These are phyloP conservation scores for Muscicapa adusta DNA, from an alignment of 2,113 vertebrate species.

Conservation along the genomic window DNA sequence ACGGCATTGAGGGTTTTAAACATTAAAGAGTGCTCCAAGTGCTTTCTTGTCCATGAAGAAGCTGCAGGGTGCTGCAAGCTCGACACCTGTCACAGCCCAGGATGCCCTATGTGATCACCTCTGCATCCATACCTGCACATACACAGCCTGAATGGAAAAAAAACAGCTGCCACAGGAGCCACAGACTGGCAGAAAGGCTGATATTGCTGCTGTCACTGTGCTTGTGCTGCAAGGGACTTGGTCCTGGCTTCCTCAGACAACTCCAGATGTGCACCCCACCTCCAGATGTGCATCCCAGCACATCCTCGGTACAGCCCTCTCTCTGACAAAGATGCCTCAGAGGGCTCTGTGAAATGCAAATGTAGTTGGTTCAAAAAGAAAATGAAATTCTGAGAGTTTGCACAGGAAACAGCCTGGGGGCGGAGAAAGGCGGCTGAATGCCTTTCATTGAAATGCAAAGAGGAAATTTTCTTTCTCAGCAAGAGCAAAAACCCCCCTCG, in stretches of 20 bases:
- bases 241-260: background rate
- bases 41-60: background rate
- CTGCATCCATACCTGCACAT: background rate
- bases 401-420: background rate
- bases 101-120: background rate
- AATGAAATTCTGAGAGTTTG: background rate
- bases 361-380: background rate
- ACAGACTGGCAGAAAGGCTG: background rate
- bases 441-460: slow-evolving; percentile 24
- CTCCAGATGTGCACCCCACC: background rate
- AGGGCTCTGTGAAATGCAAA: slow-evolving; percentile 7
- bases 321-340: background rate
- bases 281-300: background rate
- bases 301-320: fast-evolving
- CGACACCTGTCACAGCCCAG: background rate
- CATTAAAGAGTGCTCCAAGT: background rate
- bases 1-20: background rate
- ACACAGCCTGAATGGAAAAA: background rate
- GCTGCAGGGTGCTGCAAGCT: no score
- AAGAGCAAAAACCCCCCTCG: background rate
- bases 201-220: background rate
- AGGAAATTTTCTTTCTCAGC: background rate
- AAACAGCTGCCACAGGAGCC: background rate
- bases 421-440: background rate
- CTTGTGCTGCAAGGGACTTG: background rate